phyloP scores from a whole-genome alignment of 2,888 invertebrate genomes.

The Adineta ricciae region DNA sequence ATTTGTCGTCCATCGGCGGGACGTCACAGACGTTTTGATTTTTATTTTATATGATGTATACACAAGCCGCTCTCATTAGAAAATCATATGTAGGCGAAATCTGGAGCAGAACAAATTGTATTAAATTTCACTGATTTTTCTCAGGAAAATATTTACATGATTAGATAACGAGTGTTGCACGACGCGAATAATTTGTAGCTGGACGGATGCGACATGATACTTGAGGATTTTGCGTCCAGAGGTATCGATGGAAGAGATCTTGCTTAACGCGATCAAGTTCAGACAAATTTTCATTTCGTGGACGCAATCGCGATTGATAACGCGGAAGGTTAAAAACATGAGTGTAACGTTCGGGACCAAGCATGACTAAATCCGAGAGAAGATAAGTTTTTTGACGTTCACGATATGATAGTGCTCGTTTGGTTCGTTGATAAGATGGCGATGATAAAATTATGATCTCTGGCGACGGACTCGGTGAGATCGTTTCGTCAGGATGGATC shows the following conservation, averaged over 20 bases:
- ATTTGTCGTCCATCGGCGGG: background rate
- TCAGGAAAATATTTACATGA: background rate
- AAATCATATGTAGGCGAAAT: background rate
- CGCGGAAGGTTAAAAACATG: background rate
- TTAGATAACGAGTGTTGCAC: background rate
- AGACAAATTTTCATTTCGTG: background rate
- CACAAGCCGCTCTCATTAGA: constrained; percentile 5
- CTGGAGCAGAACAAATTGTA: background rate
- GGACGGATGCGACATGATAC: constrained; percentile 16
- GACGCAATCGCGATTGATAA: background rate
- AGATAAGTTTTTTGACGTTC: background rate
- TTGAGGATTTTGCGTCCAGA: constrained; percentile 4
- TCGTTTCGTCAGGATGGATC: background rate
- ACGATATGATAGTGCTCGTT: background rate
- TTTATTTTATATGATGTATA: constrained; percentile 1
- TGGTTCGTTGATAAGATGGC: background rate
- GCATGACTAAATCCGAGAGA: background rate
- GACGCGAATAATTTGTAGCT: background rate
- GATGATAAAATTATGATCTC: background rate
- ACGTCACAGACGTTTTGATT: background rate
- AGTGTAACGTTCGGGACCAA: background rate
- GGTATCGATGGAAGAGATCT: constrained; percentile 19
- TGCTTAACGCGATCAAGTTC: background rate
- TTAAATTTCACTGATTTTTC: background rate
- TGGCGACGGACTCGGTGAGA: background rate